Conservation (phyloP, 2,113 vertebrate species). For the Gobio gobio region DNA sequence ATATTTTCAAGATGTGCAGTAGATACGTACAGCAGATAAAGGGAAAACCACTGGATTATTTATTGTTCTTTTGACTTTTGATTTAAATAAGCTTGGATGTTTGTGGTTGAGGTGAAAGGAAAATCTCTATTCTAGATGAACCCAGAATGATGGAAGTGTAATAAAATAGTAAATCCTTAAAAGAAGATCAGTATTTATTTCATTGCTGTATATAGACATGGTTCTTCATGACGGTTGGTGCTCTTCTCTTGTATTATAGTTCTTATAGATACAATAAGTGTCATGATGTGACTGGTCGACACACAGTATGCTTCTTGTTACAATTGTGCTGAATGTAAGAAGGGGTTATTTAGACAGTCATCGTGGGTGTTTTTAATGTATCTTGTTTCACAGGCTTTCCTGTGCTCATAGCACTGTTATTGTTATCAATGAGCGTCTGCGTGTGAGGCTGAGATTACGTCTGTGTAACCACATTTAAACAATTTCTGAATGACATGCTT, state of each 20-base stretch:
- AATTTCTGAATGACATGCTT: not conserved
- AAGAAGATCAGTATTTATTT: slow-evolving; percentile 1
- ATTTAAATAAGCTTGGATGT: not conserved
- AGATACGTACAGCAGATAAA: not conserved
- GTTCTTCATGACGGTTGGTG: slow-evolving; percentile 13
- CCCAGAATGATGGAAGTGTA: not conserved
- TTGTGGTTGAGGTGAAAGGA: not conserved
- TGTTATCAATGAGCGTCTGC: not conserved
- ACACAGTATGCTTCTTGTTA: not conserved
- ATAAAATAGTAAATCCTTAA: not conserved
- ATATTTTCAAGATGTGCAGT: not conserved
- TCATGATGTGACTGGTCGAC: not conserved
- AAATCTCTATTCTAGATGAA: not conserved
- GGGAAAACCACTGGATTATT: not conserved
- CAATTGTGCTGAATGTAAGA: not conserved
- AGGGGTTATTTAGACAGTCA: not conserved
- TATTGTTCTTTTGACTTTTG: not conserved
- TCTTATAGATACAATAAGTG: not conserved
- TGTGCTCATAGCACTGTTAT: not conserved
- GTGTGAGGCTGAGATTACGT: not conserved
- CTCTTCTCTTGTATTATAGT: not conserved
- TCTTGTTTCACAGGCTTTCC: not conserved
- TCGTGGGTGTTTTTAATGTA: not conserved
- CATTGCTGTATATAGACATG: not conserved
- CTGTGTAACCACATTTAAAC: not conserved